These are phyloP conservation scores for Paramisgurnus dabryanus DNA, from an alignment of 2,113 vertebrate genomes.

Conservation along the genomic window DNA sequence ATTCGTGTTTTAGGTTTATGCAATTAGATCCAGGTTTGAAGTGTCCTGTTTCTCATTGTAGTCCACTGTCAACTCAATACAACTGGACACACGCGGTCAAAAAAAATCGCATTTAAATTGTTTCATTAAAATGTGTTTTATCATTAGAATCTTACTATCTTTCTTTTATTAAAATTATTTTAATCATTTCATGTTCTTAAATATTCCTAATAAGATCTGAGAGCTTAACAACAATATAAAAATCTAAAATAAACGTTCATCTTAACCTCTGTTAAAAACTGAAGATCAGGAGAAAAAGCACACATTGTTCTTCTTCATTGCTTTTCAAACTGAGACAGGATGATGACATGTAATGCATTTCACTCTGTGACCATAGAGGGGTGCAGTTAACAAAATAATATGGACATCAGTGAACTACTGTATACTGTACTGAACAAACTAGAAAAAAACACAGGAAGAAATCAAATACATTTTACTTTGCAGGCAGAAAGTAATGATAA, in stretches of 20 bases:
- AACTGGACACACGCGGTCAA: not conserved
- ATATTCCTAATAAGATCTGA: no score
- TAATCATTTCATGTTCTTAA: no score
- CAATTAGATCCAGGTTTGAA: constrained; percentile 32
- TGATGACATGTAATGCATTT: constrained; percentile 12
- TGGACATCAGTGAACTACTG: not conserved
- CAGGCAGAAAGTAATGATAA: no score
- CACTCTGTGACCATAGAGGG: constrained; percentile 5
- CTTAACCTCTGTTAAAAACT: not conserved
- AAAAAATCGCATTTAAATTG: not conserved
- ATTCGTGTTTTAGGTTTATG: constrained; percentile 41
- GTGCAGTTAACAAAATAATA: not conserved
- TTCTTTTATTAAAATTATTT: no score
- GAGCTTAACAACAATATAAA: no score
- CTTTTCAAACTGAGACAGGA: constrained; percentile 6
- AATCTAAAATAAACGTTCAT: not conserved
- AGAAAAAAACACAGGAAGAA: no score
- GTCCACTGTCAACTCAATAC: not conserved
- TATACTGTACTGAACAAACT: not conserved
- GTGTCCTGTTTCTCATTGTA: constrained; percentile 42
- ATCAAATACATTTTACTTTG: no score
- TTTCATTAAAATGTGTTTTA: no score
- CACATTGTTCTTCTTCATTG: constrained; percentile 10
- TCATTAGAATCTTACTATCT: no score
- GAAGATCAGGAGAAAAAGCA: no score